Evolutionary conservation across 2,113 vertebrate genomes (phyloP).

Genomic region (Podarcis muralis): DNA sequence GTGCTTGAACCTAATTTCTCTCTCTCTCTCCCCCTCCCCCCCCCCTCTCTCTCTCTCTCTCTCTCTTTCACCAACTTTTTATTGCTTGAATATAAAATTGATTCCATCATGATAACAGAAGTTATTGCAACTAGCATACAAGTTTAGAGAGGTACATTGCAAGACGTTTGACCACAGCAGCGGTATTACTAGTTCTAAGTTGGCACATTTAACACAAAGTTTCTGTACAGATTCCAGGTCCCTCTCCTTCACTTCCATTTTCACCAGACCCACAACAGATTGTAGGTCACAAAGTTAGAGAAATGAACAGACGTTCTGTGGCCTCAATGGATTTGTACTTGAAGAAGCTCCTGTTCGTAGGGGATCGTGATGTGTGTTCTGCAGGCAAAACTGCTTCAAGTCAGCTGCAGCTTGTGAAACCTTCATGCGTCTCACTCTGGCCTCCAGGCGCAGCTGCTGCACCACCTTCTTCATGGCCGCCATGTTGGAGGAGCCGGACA

Average conservation of each 20-base stretch:
- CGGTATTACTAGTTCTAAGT: slow-evolving; percentile 72
- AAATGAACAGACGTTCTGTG: slow-evolving; percentile 97
- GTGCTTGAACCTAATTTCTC: too few relatives aligned
- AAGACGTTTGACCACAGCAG: slow-evolving; percentile 74
- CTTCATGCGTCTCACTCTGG: slow-evolving; percentile 91
- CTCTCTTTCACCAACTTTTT: slow-evolving; percentile 52
- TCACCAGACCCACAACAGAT: slow-evolving; percentile 53
- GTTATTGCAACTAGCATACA: slow-evolving; percentile 65
- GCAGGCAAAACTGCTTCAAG: slow-evolving; percentile 95
- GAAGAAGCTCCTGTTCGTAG: slow-evolving; percentile 94
- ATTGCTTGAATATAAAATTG: slow-evolving; percentile 75
- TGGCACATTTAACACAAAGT: slow-evolving; percentile 76
- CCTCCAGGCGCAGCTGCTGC: slow-evolving; percentile 92
- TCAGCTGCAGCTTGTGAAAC: slow-evolving; percentile 96
- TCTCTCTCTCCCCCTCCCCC: too few relatives aligned
- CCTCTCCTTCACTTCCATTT: slow-evolving; percentile 54
- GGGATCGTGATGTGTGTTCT: slow-evolving; percentile 94
- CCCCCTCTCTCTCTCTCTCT: too few relatives aligned
- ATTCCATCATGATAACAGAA: slow-evolving; percentile 72
- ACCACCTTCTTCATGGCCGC: slow-evolving; percentile 91
- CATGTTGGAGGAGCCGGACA: slow-evolving; percentile 88
- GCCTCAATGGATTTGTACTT: slow-evolving; percentile 96
- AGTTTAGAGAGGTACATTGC: slow-evolving; percentile 82
- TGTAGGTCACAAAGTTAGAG: slow-evolving; percentile 78
- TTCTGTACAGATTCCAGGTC: slow-evolving; percentile 73